Conservation (phyloP, 2,113 vertebrate species). For the Cochlearius cochlearius region DNA sequence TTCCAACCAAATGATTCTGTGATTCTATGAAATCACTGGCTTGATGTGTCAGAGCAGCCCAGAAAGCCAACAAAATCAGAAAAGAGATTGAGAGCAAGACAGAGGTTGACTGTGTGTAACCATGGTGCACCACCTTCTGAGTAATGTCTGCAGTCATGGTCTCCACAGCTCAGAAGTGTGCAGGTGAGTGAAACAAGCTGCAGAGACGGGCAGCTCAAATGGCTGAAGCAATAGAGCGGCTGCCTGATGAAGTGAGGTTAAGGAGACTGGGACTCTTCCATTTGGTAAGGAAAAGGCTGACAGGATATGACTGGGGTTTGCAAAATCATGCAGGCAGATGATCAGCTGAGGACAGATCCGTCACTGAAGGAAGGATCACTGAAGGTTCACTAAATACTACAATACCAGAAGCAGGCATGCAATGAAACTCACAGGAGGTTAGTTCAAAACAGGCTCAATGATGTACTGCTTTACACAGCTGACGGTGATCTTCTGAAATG, state of each 20-base stretch:
- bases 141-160: background rate
- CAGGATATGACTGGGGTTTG: background rate
- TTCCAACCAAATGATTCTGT: no score
- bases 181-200: background rate
- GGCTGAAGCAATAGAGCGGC: rapidly evolving
- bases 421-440: background rate
- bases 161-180: background rate
- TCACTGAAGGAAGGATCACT: background rate
- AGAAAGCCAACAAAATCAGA: background rate
- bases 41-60: no score
- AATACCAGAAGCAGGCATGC: background rate
- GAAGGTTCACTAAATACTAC: background rate
- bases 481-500: background rate
- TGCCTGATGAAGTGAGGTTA: background rate
- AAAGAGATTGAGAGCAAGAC: background rate
- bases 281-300: background rate
- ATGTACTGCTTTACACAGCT: background rate
- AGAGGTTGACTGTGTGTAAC: background rate
- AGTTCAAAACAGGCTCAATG: background rate
- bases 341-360: background rate
- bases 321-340: background rate
- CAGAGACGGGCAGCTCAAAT: background rate
- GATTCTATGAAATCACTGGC: background rate
- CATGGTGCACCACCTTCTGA: background rate
- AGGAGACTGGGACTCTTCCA: background rate